Evolutionary conservation across 2,888 invertebrate species (phyloP), one percentile per base, ranked within the genome.

Genomic region (Campoletis raptor): DNA sequence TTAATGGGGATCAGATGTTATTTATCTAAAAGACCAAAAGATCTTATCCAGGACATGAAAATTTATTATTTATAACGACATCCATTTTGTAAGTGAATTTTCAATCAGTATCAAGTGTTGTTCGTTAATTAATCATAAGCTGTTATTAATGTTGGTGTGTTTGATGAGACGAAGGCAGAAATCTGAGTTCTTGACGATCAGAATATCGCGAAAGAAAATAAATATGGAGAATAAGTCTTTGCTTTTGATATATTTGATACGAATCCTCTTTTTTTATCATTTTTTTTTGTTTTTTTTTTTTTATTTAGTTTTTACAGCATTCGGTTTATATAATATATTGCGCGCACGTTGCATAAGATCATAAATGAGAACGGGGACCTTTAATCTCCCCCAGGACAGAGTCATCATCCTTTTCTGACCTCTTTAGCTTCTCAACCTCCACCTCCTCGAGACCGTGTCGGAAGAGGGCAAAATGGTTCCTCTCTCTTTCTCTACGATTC

Each of bases 281-380:
- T 6, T 18, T 30, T 30, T n/a, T 6, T 18, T 30, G 18, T n/a
- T 36, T 66, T 36, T 66, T 4, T 52, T 52, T 54, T 45, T 61
- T 57, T 24, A n/a, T 48, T 24, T 67, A 42, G 40, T 40, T 69
- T 5, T 10, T 52, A 37, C 24, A 52, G 70, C 57, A 40, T 74
- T 81, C 48, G 86, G 80, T 88, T 90, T 90, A 92, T 92, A 92
- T 90, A 91, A 92, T 91, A 92, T 91, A 92, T 92, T 91, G 90
- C 91, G 91, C 90, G 90, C 90, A 90, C 91, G 92, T 92, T 92
- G 92, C 93, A 92, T 91, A 91, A 92, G 92, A 92, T 93, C 92
- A 89, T 89, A 91, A 93, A 92, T 92, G 92, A 92, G 92, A 90
- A 88, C 90, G 79, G 89, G 89, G 89, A 91, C 90, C 91, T 88